Base-by-base conservation (phyloP, 92 coral and sea anemone species). In the Diadumene lineata region DNA sequence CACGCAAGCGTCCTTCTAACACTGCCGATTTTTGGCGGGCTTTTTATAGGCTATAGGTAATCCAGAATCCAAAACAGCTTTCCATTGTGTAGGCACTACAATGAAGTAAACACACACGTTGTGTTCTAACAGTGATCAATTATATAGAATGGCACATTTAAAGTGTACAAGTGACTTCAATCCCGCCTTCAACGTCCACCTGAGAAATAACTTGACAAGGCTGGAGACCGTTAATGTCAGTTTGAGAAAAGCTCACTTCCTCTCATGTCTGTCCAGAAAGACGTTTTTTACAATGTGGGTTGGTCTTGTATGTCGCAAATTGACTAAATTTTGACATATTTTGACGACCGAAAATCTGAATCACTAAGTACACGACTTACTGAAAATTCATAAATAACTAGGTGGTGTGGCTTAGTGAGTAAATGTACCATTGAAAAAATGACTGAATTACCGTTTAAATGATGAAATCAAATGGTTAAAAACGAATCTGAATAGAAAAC, bases 101-200 rank as follows among this genome's bases (percentile, higher is more conserved):
- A 28, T 15, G n/a, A 16, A 62, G 43, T 62, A 28, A 62, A 62
- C 68, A 58, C 64, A 58, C 31, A 58, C 64, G 64, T 58, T 32
- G 64, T 58, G 26, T 17, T 58, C 64, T 26, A 23, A 58, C 31
- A 29, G 68, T 62, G 68, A 62, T 62, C 38, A 62, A 62, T 62
- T 62, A 62, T 62, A 31, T 62, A 29, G 38, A 62, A 28, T 30
- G 43, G 68, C 68, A 62, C 68, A 62, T 62, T 53, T 62, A 62
- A 19, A 26, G 31, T 18, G 15, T 28, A 29, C 32, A 62, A 28
- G 43, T 62, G 68, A 72, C 66, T 62, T 6, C 66, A 50, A 17
- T 0, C 66, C 77, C 56, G 67, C 77, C 77, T 57, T 34, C 31
- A 1, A 43, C 13, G 57, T 56, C 67, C 77, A 72, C 67, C 77